Evolutionary conservation across 1,140 invertebrate species (phyloP).

Genomic region (Triops cancriformis): DNA sequence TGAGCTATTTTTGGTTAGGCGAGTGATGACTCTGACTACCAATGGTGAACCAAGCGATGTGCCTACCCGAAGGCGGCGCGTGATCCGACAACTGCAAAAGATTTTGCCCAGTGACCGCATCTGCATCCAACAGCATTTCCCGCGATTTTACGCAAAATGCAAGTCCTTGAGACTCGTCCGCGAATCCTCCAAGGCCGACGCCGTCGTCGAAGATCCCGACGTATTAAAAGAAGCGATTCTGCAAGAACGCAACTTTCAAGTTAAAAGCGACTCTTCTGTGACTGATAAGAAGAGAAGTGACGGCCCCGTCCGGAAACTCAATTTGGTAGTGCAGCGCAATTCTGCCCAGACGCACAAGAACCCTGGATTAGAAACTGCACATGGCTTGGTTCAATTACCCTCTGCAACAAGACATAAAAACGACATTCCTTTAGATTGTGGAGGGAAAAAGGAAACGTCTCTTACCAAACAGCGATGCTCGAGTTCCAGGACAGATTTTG

Average conservation of each 20-base stretch:
- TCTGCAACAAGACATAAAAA: neutral
- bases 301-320: neutral
- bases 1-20: no score
- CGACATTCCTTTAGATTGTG: neutral
- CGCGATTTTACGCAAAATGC: constrained; percentile 21
- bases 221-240: neutral
- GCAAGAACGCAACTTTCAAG: neutral
- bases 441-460: no score
- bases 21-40: neutral
- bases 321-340: neutral
- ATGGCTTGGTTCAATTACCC: neutral
- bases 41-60: neutral
- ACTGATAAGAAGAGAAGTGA: neutral
- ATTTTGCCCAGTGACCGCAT: constrained; percentile 20
- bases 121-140: constrained; percentile 15
- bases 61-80: neutral
- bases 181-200: neutral
- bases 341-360: neutral
- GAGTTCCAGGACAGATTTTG: no score
- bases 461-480: no score
- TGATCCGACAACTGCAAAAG: constrained; percentile 5
- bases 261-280: neutral
- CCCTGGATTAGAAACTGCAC: neutral
- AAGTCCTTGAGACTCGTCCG: constrained; percentile 17
- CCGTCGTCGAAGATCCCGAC: constrained; percentile 1